Conservation (phyloP, 2,113 vertebrate species). For the Paracanthobrama guichenoti region DNA sequence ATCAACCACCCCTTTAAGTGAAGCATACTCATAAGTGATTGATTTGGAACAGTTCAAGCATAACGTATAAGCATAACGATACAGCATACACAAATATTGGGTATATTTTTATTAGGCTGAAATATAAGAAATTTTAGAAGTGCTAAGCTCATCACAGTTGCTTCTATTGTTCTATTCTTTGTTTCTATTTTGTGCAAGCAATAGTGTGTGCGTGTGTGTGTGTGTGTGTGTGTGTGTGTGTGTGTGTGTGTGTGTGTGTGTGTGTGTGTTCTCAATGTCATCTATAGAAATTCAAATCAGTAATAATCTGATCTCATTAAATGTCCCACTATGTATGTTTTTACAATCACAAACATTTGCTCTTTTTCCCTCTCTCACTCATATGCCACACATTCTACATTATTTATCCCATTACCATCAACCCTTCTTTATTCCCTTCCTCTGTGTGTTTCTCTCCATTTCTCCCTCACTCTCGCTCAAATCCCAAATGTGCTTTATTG, state of each 20-base stretch:
- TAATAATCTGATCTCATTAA: conserved; percentile 45
- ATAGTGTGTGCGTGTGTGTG: no score
- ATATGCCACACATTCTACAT: conserved; percentile 46
- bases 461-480: not conserved
- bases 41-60: not conserved
- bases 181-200: no score
- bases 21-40: not conserved
- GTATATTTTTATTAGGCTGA: no score
- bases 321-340: not conserved
- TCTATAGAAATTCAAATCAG: not conserved
- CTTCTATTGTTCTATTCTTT: no score
- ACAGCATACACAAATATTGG: no score
- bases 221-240: no score
- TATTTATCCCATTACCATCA: conserved; percentile 44
- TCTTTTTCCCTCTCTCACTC: conserved; percentile 54
- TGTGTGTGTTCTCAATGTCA: not conserved
- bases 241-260: no score
- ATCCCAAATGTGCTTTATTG: conserved; percentile 65
- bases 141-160: no score
- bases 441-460: not conserved
- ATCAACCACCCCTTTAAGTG: not conserved
- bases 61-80: not conserved
- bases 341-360: not conserved
- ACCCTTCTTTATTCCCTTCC: conserved; percentile 68
- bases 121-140: no score